Conservation (phyloP, 2,888 invertebrate species). For the Chaetogeoica ovagalla region DNA sequence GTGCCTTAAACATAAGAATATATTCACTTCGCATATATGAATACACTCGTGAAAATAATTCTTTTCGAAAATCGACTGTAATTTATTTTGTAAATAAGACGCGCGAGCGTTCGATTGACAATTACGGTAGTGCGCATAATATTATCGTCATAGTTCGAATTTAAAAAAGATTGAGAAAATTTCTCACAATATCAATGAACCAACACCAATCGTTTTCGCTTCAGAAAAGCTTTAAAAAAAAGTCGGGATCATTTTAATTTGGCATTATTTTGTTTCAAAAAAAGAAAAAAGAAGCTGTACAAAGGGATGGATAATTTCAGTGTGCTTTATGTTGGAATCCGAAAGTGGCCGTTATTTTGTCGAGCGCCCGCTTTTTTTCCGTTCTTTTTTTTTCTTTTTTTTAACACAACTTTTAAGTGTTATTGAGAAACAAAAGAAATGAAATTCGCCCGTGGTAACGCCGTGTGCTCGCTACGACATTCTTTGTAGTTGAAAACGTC, state of each 20-base stretch:
- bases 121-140: too few relatives aligned
- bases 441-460: conserved; percentile 20
- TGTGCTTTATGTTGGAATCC: conserved; percentile 16
- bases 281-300: not conserved
- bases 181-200: too few relatives aligned
- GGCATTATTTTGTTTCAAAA: conserved; percentile 14
- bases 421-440: conserved; percentile 34
- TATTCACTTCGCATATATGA: too few relatives aligned
- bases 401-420: conserved; percentile 40
- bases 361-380: not conserved
- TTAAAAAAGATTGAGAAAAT: too few relatives aligned
- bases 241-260: conserved; percentile 22
- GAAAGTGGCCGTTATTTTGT: conserved; percentile 35
- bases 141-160: too few relatives aligned
- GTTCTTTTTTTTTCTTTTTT: not conserved
- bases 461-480: conserved; percentile 8
- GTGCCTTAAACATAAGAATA: too few relatives aligned
- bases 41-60: too few relatives aligned
- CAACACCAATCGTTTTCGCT: too few relatives aligned
- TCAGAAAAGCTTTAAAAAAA: not conserved
- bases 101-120: too few relatives aligned
- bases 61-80: too few relatives aligned
- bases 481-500: conserved; percentile 36
- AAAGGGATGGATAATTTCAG: conserved; percentile 25
- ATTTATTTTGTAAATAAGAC: too few relatives aligned